Base-by-base conservation (phyloP, 2,888 invertebrate species). In the Eilema sororculum region DNA sequence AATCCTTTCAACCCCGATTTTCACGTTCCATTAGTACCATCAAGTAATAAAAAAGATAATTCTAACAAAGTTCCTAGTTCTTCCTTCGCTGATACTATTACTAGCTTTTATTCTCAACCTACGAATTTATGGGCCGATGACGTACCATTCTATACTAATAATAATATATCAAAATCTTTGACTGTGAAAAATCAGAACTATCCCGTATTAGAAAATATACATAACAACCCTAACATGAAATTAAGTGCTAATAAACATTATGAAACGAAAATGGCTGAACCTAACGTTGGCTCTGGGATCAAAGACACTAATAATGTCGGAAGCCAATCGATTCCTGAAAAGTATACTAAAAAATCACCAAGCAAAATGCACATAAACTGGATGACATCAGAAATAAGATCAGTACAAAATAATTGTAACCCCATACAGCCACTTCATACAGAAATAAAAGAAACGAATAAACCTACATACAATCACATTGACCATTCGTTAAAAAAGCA, bases 321-420 rank as follows among this genome's bases (percentile, higher is more conserved):
- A 33, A 83, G 85, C 46, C 90, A 90, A 69, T 88, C 91, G 73
- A 78, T 88, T 67, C 76, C 89, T 56, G 95, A 95, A 71, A 95
- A 95, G 75, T 94, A 89, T 80, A 91, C 92, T 0, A 95, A 95
- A 77, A 95, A 95, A 75, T 93, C 93, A 9, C 93, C 94, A 1
- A 93, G 81, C 71, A 95, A 95, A 89, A 94, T 91, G 91, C 95
- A 95, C 74, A 95, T 95, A 46, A 95, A 95, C 80, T 95, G 95
- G 95, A 95, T 95, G 95, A 95, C 95, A 25, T 95, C 95, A 24
- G 95, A 95, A 88, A 90, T 90, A 61, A 90, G 94, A 75, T 89
- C 95, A 22, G 89, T 91, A 84, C 93, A 93, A 84, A 91, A 86
- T 77, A 89, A 87, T 80, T 93, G 88, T 75, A 91, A 87, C 69